Evolutionary conservation across 2,797 vertebrate species (phyloP), one percentile per base, ranked within the genome.

Genomic region (Crax fasciolata): DNA sequence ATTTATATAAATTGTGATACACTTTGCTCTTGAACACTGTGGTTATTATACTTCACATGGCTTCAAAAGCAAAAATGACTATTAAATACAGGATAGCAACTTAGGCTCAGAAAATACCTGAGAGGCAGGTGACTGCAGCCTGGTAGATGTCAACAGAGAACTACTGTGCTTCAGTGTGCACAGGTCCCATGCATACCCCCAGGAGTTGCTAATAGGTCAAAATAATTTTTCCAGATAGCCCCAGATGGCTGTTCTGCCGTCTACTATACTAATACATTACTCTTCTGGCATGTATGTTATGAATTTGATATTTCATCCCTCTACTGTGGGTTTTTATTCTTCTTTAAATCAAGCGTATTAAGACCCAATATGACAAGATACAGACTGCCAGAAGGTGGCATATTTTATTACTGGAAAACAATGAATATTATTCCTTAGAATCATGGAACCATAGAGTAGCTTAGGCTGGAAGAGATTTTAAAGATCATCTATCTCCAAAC

Each of bases 131-230:
- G 0, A 1, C 28, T 44, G 70, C 38, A 72, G 72, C 43, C n/a
- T 1, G 4, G 17, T 23, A 62, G 5, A 5, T 57, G 30, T 38
- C 59, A 35, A n/a, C 0, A 1, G 66, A 61, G 10, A 54, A 27
- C 25, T 28, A 11, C 54, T 59, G 3, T 48, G 27, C 1, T 63
- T 63, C 39, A 30, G 0, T 21, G 41, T 1, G 0, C 11, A 43
- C 19, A 10, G 13, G 16, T 54, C 20, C 30, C 25, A 28, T 25
- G 23, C 7, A 4, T 59, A 23, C 39, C 62, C 23, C 38, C 35
- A 54, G 30, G 23, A 10, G 52, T 11, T 38, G 21, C 13, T 23
- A 38, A 39, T 15, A 65, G 7, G 13, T 8, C 35, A 65, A 54
- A 57, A 28, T 3, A 3, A 51, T 58, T 65, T 58, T 32, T 67